Evolutionary conservation across 1,140 invertebrate genomes (phyloP).

Genomic region (Temnothorax curvispinosus): DNA sequence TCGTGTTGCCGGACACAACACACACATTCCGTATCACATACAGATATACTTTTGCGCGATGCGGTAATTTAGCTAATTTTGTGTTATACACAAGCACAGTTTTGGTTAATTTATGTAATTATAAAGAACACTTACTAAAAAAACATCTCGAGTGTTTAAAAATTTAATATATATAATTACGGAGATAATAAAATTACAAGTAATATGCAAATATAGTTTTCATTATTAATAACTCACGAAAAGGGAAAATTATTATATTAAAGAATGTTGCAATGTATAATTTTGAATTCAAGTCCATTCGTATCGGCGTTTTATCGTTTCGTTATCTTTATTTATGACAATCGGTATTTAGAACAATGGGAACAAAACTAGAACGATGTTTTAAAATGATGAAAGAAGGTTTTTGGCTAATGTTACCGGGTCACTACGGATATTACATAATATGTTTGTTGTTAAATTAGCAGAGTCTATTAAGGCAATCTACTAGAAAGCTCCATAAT

Average conservation of each 20-base stretch:
- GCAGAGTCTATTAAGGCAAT: background rate
- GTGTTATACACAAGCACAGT: background rate
- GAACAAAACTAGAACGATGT: background rate
- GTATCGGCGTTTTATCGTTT: background rate
- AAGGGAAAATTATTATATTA: background rate
- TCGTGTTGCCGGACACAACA: slow-evolving; percentile 18
- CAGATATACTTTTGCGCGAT: background rate
- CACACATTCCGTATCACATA: background rate
- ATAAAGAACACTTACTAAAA: background rate
- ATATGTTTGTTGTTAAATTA: background rate
- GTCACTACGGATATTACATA: background rate
- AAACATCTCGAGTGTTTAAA: background rate
- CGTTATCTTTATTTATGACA: background rate
- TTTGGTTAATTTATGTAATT: background rate
- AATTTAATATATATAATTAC: background rate
- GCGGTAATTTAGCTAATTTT: slow-evolving; percentile 6
- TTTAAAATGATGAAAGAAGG: background rate
- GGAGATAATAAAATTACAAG: background rate
- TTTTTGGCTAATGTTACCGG: background rate
- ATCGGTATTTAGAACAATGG: background rate
- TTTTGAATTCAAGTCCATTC: background rate
- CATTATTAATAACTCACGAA: background rate
- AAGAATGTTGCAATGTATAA: background rate
- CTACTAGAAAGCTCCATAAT: background rate
- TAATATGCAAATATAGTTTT: background rate